Conservation (phyloP, 2,888 invertebrate genomes). For the Cephus sareptanus region DNA sequence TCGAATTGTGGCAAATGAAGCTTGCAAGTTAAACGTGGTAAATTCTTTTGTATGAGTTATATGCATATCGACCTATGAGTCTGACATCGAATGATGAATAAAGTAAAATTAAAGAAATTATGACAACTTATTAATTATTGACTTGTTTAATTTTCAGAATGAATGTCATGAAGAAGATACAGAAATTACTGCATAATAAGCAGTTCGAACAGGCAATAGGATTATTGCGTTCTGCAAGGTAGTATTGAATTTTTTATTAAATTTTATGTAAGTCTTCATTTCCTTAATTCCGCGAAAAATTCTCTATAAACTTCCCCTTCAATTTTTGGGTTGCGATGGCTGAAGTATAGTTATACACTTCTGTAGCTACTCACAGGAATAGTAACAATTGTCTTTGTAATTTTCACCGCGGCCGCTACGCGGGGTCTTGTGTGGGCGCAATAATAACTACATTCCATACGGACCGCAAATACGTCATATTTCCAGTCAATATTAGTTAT, state of each 20-base stretch:
- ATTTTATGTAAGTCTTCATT: not conserved
- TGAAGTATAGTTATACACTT: not conserved
- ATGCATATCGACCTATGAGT: no score
- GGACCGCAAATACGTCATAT: not conserved
- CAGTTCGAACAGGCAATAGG: constrained; percentile 83
- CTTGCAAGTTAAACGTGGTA: not conserved
- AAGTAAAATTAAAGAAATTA: constrained; percentile 24
- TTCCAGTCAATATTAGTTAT: not conserved
- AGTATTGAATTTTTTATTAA: constrained; percentile 36
- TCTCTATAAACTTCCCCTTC: not conserved
- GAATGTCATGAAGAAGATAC: constrained; percentile 88
- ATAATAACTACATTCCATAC: not conserved
- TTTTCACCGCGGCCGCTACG: not conserved
- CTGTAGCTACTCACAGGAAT: not conserved
- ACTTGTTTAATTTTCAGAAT: constrained; percentile 68
- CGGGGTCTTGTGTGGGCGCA: not conserved
- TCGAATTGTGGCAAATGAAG: not conserved
- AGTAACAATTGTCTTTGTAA: not conserved
- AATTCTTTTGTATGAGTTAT: no score
- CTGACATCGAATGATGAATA: no score
- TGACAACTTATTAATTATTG: not conserved
- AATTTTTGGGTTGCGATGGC: not conserved
- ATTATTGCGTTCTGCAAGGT: constrained; percentile 83
- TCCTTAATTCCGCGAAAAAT: not conserved
- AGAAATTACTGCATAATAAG: constrained; percentile 78